Conservation (phyloP, 2,797 vertebrate species). For the Cryptoblepharus egeriae region DNA sequence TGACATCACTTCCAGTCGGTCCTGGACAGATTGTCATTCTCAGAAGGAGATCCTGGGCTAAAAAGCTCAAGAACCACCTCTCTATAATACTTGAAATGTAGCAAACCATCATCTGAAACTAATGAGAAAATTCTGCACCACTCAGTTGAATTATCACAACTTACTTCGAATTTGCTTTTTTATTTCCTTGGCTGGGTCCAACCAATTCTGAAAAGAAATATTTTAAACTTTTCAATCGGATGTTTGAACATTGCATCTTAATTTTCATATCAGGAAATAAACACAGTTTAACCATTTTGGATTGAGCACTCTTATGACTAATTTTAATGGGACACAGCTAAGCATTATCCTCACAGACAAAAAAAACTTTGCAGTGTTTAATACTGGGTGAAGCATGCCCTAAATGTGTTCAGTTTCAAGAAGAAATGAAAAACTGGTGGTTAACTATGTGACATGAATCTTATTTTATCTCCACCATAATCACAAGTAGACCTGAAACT, state of each 20-base stretch:
- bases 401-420: not conserved
- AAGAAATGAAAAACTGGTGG: not conserved
- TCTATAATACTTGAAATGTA: not conserved
- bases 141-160: slow-evolving; percentile 58
- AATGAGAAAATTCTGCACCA: not conserved
- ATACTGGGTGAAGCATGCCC: not conserved
- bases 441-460: not conserved
- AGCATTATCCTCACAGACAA: too few species aligned
- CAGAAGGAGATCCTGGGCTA: too few species aligned
- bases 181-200: slow-evolving; percentile 95
- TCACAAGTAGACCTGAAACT: not conserved
- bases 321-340: not conserved
- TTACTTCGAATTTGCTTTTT: slow-evolving; percentile 98
- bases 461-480: not conserved
- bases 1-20: too few species aligned
- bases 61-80: too few species aligned
- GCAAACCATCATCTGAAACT: not conserved
- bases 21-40: too few species aligned
- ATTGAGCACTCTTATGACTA: not conserved
- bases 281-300: not conserved
- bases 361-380: too few species aligned
- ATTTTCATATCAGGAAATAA: not conserved
- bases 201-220: slow-evolving; percentile 90
- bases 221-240: slow-evolving; percentile 58
- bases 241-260: slow-evolving; percentile 35